A percentile compares a stretch with the other conserved stretches of the same genome.
phyloP scores from a whole-genome alignment of 53 echinoderm and acorn worm species.

The Pentamera pediparva region DNA sequence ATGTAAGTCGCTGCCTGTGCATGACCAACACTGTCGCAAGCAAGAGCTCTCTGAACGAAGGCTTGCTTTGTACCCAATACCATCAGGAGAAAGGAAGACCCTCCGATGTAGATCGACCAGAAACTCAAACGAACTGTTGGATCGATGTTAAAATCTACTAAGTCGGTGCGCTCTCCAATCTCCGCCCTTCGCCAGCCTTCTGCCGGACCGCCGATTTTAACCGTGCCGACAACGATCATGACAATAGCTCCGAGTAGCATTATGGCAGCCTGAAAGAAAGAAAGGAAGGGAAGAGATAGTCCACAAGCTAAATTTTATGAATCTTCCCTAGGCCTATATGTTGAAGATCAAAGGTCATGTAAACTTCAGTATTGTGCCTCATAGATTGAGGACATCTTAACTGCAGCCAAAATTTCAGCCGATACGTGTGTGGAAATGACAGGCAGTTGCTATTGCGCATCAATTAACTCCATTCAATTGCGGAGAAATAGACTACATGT shows the following conservation, averaged over 20 bases:
- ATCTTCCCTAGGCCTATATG: too few relatives aligned
- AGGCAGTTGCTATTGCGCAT: too few relatives aligned
- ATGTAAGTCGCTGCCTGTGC: not conserved
- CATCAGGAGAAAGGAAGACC: not conserved
- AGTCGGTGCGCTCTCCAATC: not conserved
- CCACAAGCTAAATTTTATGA: too few relatives aligned
- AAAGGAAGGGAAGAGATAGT: too few relatives aligned
- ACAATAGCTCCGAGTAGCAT: slow-evolving; percentile 5
- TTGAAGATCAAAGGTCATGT: too few relatives aligned
- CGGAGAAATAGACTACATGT: too few relatives aligned
- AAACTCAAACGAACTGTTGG: not conserved
- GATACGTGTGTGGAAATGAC: too few relatives aligned
- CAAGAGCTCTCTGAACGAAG: not conserved
- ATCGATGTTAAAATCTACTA: slow-evolving; percentile 26
- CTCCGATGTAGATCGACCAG: slow-evolving; percentile 3
- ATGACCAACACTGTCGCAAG: slow-evolving; percentile 5
- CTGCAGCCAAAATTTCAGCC: too few relatives aligned
- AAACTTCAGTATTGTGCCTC: too few relatives aligned
- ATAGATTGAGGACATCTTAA: too few relatives aligned
- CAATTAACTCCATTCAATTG: too few relatives aligned
- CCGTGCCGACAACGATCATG: slow-evolving; percentile 22
- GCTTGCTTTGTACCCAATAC: slow-evolving; percentile 2
- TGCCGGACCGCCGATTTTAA: slow-evolving; percentile 1
- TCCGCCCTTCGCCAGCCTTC: slow-evolving; percentile 19
- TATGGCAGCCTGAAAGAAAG: not conserved